phyloP scores from a whole-genome alignment of 2,113 vertebrate genomes.

The Delphinapterus leucas region DNA sequence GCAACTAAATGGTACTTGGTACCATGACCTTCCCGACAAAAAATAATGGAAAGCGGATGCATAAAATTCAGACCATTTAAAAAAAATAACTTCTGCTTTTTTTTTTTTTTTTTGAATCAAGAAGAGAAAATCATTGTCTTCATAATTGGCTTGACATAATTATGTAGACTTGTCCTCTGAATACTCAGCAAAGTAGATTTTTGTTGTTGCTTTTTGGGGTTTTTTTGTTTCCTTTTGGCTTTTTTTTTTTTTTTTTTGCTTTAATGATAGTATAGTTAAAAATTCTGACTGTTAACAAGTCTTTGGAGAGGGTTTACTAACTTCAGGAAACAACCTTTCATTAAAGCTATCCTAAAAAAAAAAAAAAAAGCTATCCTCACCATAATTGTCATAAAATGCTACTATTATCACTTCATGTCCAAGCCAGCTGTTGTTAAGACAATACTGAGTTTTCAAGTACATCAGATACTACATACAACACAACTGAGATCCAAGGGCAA shows the following conservation, averaged over 20 bases:
- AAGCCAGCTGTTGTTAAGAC: not conserved
- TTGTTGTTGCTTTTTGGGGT: not conserved
- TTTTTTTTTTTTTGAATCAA: not conserved
- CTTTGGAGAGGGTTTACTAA: not conserved
- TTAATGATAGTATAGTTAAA: not conserved
- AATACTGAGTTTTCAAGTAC: not conserved
- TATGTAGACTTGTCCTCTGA: not conserved
- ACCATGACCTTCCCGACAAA: not conserved
- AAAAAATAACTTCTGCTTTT: not conserved
- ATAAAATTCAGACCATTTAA: not conserved
- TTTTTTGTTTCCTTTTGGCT: not conserved
- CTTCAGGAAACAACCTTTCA: not conserved
- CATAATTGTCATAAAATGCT: not conserved
- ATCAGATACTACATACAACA: not conserved
- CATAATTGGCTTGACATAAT: not conserved
- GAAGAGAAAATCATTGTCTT: not conserved
- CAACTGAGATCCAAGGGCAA: not conserved
- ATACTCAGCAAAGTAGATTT: not conserved
- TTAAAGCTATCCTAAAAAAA: not conserved
- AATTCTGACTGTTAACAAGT: not conserved
- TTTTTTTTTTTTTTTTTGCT: not conserved
- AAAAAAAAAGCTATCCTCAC: not conserved
- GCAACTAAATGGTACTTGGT: rapidly evolving
- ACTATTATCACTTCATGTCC: not conserved
- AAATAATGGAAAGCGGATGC: not conserved